Percentiles rank a stretch among this genome's conserved stretches.
These are phyloP conservation scores for Mythimna ferrago DNA, from an alignment of 2,888 invertebrate genomes.

Conservation along the genomic window DNA sequence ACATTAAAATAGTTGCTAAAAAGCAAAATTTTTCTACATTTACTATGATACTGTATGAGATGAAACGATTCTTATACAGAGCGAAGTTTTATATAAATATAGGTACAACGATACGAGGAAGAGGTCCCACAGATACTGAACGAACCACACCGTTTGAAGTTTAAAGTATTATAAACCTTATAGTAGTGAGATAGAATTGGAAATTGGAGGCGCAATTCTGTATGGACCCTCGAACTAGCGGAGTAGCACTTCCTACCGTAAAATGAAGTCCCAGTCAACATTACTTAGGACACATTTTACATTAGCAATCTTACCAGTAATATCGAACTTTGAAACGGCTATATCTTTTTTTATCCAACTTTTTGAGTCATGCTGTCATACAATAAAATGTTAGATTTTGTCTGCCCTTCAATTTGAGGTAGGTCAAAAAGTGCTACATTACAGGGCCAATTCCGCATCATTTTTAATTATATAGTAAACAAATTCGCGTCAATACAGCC, in stretches of 20 bases:
- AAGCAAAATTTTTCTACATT: constrained; percentile 60
- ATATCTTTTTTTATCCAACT: too few relatives aligned
- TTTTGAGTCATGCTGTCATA: too few relatives aligned
- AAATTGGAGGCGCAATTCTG: constrained; percentile 3
- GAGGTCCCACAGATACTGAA: not conserved
- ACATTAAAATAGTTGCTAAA: constrained; percentile 42
- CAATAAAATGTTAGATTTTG: not conserved
- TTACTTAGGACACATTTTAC: too few relatives aligned
- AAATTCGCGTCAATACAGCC: not conserved
- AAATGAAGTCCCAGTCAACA: too few relatives aligned
- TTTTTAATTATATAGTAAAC: not conserved
- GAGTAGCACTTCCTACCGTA: too few relatives aligned
- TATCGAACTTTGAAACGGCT: too few relatives aligned
- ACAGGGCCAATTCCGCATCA: not conserved
- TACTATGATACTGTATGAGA: constrained; percentile 28
- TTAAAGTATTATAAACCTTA: constrained; percentile 13
- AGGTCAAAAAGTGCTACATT: not conserved
- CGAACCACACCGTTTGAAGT: not conserved
- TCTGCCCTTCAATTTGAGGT: not conserved
- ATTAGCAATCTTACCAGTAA: too few relatives aligned
- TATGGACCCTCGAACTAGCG: too few relatives aligned
- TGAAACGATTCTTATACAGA: constrained; percentile 27
- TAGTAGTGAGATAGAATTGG: not conserved
- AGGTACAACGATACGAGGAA: constrained; percentile 3
- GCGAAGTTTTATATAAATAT: not conserved